Conservation (phyloP, 2,113 vertebrate genomes). For the Eleginops maclovinus region DNA sequence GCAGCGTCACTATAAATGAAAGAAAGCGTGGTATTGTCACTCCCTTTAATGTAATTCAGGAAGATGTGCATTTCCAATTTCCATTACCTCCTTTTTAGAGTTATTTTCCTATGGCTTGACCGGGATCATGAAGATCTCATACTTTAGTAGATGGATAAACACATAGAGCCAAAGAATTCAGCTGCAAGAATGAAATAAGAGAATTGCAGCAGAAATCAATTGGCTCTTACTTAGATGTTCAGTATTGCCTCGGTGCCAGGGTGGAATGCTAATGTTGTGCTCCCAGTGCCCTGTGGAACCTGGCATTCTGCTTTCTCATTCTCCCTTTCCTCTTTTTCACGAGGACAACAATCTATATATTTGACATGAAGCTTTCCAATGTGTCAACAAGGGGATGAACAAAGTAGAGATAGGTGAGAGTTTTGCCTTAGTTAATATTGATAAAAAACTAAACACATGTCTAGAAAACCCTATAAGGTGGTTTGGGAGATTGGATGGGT, state of each 20-base stretch:
- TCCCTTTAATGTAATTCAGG: slow-evolving; percentile 44
- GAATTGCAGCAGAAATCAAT: slow-evolving; percentile 60
- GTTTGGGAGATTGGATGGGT: too few species aligned
- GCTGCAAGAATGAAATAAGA: slow-evolving; percentile 46
- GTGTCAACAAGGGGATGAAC: too few species aligned
- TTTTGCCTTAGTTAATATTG: too few species aligned
- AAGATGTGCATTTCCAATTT: slow-evolving; percentile 49
- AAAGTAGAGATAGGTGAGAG: too few species aligned
- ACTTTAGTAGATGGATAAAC: slow-evolving; percentile 7
- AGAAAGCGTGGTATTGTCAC: slow-evolving; percentile 57
- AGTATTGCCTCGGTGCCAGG: slow-evolving; percentile 34
- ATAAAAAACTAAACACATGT: too few species aligned
- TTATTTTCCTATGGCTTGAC: slow-evolving; percentile 12
- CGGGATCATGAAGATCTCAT: slow-evolving; percentile 44
- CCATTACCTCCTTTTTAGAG: slow-evolving; percentile 18
- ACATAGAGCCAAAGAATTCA: slow-evolving; percentile 50
- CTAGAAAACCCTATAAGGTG: too few species aligned
- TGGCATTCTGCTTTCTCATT: neutral
- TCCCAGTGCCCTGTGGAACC: slow-evolving; percentile 31
- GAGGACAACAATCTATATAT: too few species aligned
- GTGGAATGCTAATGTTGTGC: slow-evolving; percentile 65
- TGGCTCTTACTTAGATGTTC: slow-evolving; percentile 38
- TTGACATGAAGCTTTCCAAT: too few species aligned
- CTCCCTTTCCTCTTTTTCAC: neutral
- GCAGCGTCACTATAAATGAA: slow-evolving; percentile 43